Evolutionary conservation across 2,113 vertebrate genomes (phyloP).

Genomic region (Ceyx melanurus): DNA sequence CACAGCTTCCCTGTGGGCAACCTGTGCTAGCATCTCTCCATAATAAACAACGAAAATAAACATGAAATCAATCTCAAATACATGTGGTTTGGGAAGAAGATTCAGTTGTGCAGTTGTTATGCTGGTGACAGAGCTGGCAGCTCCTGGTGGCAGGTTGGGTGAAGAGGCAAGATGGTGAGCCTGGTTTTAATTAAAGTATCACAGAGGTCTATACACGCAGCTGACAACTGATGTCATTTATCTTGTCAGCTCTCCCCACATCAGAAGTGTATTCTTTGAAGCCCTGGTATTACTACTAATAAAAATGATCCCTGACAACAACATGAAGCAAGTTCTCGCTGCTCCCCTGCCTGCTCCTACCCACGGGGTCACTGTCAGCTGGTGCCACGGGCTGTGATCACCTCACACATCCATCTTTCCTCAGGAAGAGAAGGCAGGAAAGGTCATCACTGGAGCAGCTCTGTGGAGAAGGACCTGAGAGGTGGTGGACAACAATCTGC

Average conservation of each 20-base stretch:
- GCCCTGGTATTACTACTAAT: background rate
- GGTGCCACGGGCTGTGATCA: background rate
- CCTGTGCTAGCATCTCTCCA: no score
- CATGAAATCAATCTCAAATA: background rate
- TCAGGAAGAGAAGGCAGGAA: background rate
- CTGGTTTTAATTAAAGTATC: conserved; percentile 42
- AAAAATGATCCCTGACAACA: background rate
- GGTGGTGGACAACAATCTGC: background rate
- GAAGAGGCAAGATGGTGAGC: background rate
- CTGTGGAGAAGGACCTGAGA: background rate
- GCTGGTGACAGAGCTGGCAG: background rate
- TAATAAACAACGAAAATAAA: no score
- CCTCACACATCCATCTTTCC: accelerated
- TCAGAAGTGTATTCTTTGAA: conserved; percentile 1
- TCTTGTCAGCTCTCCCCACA: conserved; percentile 19
- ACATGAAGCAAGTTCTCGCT: background rate
- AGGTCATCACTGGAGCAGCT: background rate
- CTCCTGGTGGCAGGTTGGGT: background rate
- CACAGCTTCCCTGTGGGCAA: no score
- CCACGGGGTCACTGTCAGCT: background rate
- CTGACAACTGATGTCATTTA: conserved; percentile 3
- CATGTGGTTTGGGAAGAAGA: background rate
- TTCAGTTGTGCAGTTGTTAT: accelerated
- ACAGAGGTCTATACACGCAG: background rate
- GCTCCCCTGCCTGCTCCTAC: background rate